phyloP scores from a whole-genome alignment of 2,113 vertebrate genomes.

The Cololabis saira region DNA sequence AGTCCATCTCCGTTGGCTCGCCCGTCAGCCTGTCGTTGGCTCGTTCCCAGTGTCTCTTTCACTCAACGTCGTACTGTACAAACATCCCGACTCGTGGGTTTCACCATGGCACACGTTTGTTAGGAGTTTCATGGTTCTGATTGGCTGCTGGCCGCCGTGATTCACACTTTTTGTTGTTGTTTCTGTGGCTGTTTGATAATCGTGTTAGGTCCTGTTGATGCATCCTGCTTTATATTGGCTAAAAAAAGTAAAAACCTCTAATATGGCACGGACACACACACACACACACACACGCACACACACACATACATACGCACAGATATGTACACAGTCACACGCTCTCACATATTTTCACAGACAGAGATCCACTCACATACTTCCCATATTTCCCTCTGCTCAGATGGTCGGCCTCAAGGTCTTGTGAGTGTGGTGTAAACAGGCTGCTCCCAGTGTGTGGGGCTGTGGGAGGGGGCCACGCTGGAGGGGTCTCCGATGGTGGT shows the following conservation, averaged over 20 bases:
- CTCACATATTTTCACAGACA: conserved; percentile 35
- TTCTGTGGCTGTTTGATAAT: conserved; percentile 34
- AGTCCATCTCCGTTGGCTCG: conserved; percentile 39
- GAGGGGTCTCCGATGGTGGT: conserved; percentile 97
- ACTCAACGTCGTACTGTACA: background rate
- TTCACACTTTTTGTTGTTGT: conserved; percentile 41
- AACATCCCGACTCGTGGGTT: background rate
- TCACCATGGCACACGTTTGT: conserved; percentile 70
- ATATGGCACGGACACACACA: conserved; percentile 65
- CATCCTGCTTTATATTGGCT: conserved; percentile 61
- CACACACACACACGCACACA: conserved; percentile 20
- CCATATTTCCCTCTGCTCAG: conserved; percentile 72
- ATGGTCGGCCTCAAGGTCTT: conserved; percentile 87
- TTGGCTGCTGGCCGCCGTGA: conserved; percentile 60
- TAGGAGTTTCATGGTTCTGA: conserved; percentile 51
- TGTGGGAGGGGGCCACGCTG: conserved; percentile 94
- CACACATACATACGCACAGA: background rate
- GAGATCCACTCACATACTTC: conserved; percentile 64
- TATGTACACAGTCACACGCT: conserved; percentile 5
- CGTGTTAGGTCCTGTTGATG: conserved; percentile 53
- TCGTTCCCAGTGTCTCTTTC: conserved; percentile 17
- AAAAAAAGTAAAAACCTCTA: conserved; percentile 68
- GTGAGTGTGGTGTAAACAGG: conserved; percentile 98
- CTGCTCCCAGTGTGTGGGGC: conserved; percentile 99
- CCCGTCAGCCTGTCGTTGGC: conserved; percentile 33